A percentile compares a stretch with the other conserved stretches of the same genome.
phyloP scores from a whole-genome alignment of 2,888 invertebrate genomes.

The Sisyra nigra region DNA sequence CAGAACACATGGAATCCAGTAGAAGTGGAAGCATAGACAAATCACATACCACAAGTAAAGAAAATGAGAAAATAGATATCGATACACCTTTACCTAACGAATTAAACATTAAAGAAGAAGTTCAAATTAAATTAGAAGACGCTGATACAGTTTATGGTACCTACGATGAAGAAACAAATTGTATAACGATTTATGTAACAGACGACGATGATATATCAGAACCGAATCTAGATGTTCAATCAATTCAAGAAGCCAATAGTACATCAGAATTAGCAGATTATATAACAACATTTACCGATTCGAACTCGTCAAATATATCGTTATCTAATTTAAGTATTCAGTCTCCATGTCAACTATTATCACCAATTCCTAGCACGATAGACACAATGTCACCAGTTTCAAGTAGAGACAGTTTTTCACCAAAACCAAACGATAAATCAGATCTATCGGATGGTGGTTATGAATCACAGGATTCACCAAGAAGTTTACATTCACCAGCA shows the following conservation, averaged over 20 bases:
- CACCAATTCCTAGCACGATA: conserved; percentile 11
- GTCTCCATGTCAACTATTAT: conserved; percentile 14
- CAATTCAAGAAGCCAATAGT: conserved; percentile 18
- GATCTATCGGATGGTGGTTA: conserved; percentile 42
- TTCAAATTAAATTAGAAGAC: conserved; percentile 25
- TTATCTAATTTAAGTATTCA: conserved; percentile 9
- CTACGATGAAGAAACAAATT: conserved; percentile 54
- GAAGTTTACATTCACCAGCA: conserved; percentile 17
- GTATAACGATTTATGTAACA: conserved; percentile 54
- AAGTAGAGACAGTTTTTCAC: conserved; percentile 6
- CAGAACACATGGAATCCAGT: conserved; percentile 75
- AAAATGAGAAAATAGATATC: neutral
- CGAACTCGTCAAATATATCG: conserved; percentile 5
- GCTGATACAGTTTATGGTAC: conserved; percentile 52
- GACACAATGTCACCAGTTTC: conserved; percentile 6
- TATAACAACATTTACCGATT: conserved; percentile 7
- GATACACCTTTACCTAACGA: conserved; percentile 4
- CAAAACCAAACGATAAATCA: conserved; percentile 6
- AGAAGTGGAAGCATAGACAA: conserved; percentile 24
- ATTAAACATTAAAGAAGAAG: conserved; percentile 11
- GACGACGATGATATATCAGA: conserved; percentile 35
- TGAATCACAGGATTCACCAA: conserved; percentile 46
- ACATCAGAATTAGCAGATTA: neutral
- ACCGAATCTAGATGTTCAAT: conserved; percentile 17
- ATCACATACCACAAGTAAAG: neutral